Evolutionary conservation across 2,888 invertebrate genomes (phyloP).

Genomic region (Periphyllus acericola): DNA sequence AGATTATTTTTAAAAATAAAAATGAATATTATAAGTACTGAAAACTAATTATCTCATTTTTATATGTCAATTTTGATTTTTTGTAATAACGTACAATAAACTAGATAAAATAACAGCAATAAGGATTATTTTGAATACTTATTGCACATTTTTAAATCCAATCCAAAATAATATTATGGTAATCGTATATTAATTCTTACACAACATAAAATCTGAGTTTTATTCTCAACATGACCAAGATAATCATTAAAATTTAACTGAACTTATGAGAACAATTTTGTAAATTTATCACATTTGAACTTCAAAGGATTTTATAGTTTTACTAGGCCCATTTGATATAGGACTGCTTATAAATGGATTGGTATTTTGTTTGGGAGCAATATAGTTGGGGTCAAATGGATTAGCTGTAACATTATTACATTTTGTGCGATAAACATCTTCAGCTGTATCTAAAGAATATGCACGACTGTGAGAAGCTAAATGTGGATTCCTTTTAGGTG

Average conservation of each 20-base stretch:
- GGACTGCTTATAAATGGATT: slow-evolving; percentile 65
- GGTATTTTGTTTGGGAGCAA: slow-evolving; percentile 63
- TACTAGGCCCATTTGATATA: slow-evolving; percentile 63
- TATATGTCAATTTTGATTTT: slow-evolving; percentile 39
- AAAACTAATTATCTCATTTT: background rate
- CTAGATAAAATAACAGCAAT: slow-evolving; percentile 20
- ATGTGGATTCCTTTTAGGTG: slow-evolving; percentile 69
- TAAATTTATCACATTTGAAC: slow-evolving; percentile 65
- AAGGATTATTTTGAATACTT: slow-evolving; percentile 19
- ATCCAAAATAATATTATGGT: background rate
- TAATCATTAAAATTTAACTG: background rate
- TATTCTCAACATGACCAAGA: background rate
- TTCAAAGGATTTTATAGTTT: slow-evolving; percentile 65
- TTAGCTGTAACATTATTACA: slow-evolving; percentile 42
- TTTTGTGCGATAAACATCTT: slow-evolving; percentile 65
- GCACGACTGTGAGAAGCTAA: slow-evolving; percentile 70
- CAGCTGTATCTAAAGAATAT: slow-evolving; percentile 70
- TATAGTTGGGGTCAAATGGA: slow-evolving; percentile 66
- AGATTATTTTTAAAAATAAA: background rate
- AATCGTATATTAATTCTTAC: background rate
- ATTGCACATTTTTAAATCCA: slow-evolving; percentile 36
- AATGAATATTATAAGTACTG: background rate
- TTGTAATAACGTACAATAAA: background rate
- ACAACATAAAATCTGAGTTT: background rate
- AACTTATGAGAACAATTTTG: background rate